Conservation (phyloP, 2,888 invertebrate genomes). For the Tiliacea citrago region DNA sequence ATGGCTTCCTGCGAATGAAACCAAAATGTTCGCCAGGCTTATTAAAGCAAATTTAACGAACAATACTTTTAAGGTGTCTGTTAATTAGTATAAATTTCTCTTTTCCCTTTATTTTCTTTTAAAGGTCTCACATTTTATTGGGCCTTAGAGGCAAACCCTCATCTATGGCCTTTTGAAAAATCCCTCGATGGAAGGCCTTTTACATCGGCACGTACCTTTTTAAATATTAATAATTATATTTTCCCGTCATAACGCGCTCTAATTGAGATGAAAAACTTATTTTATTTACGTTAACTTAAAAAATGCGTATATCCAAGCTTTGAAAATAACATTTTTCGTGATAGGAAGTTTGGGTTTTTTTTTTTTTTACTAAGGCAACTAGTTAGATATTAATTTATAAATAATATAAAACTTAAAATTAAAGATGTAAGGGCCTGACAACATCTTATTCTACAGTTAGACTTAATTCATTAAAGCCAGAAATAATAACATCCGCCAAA, state of each 20-base stretch:
- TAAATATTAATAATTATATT: slow-evolving; percentile 47
- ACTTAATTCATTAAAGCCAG: too few species aligned
- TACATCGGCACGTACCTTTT: slow-evolving; percentile 42
- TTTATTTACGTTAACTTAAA: background rate
- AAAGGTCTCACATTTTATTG: slow-evolving; percentile 55
- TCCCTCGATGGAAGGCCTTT: slow-evolving; percentile 4
- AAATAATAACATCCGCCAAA: background rate
- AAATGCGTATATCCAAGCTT: slow-evolving; percentile 8
- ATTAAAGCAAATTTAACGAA: slow-evolving; percentile 62
- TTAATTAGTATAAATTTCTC: slow-evolving; percentile 63
- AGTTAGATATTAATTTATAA: background rate
- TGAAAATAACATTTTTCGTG: background rate
- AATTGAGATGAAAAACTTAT: slow-evolving; percentile 8
- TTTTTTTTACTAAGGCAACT: slow-evolving; percentile 9
- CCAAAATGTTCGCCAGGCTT: slow-evolving; percentile 50
- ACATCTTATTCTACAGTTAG: background rate
- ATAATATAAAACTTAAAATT: too few species aligned
- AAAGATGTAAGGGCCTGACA: background rate
- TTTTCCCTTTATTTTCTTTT: slow-evolving; percentile 58
- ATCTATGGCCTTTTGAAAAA: slow-evolving; percentile 40
- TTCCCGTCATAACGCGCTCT: slow-evolving; percentile 13
- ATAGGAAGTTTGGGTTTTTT: background rate
- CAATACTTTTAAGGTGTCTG: slow-evolving; percentile 64
- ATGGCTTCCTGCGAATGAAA: slow-evolving; percentile 36
- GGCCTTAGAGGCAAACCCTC: slow-evolving; percentile 31